Conservation (phyloP, 2,797 vertebrate genomes). For the Psittacula echo region DNA sequence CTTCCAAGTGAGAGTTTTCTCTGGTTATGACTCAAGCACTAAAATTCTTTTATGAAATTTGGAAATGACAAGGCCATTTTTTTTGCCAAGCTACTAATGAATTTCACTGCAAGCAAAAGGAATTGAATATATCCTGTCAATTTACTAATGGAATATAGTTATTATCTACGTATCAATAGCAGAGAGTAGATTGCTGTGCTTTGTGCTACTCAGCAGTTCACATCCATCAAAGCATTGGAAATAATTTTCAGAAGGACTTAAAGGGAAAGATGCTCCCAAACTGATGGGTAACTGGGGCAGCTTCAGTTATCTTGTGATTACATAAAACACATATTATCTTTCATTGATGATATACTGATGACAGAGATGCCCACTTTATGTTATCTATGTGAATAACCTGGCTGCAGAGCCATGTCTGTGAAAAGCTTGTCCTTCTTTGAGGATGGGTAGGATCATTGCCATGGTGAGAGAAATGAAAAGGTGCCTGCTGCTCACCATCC, state of each 20-base stretch:
- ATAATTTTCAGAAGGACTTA: background rate
- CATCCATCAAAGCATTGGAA: background rate
- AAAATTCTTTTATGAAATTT: background rate
- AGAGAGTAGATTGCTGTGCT: background rate
- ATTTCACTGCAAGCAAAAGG: constrained; percentile 4
- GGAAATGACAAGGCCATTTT: background rate
- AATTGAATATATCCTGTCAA: background rate
- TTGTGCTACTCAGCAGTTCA: background rate
- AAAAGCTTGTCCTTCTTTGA: background rate
- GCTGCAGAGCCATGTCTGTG: background rate
- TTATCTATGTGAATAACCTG: background rate
- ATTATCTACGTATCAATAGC: background rate
- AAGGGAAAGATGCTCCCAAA: background rate
- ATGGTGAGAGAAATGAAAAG: background rate
- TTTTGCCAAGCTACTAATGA: constrained; percentile 26
- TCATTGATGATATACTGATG: background rate
- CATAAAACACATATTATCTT: background rate
- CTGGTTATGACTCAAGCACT: background rate
- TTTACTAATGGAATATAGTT: constrained; percentile 49
- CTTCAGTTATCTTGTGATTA: background rate
- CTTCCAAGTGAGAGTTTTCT: background rate
- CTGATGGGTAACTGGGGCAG: background rate
- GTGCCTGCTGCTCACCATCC: background rate
- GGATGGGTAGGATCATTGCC: background rate
- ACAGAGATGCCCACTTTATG: background rate